A percentile compares a stretch with the other conserved stretches of the same genome.
These are phyloP conservation scores for Trogon surrucura DNA, from an alignment of 2,113 vertebrate genomes.

Conservation along the genomic window DNA sequence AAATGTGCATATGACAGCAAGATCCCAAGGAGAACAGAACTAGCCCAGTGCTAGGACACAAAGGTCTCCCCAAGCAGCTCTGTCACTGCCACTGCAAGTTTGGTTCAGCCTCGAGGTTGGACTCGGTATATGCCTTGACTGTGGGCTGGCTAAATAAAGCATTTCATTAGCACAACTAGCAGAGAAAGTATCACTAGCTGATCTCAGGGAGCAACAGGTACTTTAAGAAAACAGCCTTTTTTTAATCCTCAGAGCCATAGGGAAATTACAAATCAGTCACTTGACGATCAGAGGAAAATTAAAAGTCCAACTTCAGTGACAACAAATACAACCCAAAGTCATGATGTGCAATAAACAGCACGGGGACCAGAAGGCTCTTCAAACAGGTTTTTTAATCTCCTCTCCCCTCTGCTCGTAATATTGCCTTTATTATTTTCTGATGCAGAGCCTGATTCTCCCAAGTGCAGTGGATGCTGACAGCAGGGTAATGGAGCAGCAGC, in stretches of 20 bases:
- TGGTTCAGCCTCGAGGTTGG: not conserved
- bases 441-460: slow-evolving; percentile 54
- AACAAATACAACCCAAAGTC: slow-evolving; percentile 41
- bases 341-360: slow-evolving; percentile 8
- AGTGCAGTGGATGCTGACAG: slow-evolving; percentile 45
- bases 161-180: not conserved
- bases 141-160: not conserved
- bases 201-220: not conserved
- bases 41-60: not conserved
- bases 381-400: slow-evolving; percentile 65
- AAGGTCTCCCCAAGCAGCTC: not conserved
- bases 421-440: slow-evolving; percentile 71
- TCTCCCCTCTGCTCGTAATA: slow-evolving; percentile 53
- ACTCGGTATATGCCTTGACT: accelerated
- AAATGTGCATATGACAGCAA: not conserved
- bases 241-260: not conserved
- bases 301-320: slow-evolving; percentile 22
- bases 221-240: not conserved
- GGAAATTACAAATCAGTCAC: slow-evolving; percentile 18
- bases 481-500: slow-evolving; percentile 20
- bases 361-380: slow-evolving; percentile 6
- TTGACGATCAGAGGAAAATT: slow-evolving; percentile 17
- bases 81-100: not conserved
- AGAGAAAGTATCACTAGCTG: not conserved
- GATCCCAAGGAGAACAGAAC: not conserved